These are phyloP conservation scores for Saccopteryx leptura DNA, from an alignment of 2,113 vertebrate genomes.

Conservation along the genomic window DNA sequence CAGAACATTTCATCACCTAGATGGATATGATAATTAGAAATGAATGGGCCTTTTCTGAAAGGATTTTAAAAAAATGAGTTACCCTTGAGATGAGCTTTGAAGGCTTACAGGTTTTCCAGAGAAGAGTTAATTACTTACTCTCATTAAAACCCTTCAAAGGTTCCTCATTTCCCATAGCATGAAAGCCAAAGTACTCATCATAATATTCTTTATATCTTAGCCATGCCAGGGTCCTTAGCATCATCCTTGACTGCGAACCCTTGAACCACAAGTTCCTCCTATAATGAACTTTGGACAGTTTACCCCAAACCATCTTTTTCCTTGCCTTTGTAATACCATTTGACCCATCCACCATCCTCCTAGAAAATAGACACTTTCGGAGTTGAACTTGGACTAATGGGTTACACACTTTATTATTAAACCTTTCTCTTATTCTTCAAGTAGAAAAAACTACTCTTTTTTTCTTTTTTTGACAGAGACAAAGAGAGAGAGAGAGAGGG, in stretches of 20 bases:
- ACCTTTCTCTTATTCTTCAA: background rate
- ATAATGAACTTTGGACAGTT: background rate
- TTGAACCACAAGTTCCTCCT: background rate
- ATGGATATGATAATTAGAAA: background rate
- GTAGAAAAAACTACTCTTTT: background rate
- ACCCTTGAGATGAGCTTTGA: conserved; percentile 29
- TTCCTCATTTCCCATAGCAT: background rate
- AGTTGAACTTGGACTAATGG: background rate
- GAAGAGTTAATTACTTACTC: background rate
- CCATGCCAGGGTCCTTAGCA: background rate
- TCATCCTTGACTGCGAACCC: background rate
- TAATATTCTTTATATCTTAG: conserved; percentile 1
- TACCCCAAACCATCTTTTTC: background rate
- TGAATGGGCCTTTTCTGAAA: background rate
- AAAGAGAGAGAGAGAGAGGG: no score
- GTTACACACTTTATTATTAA: background rate
- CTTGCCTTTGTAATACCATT: background rate
- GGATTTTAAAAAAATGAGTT: conserved; percentile 35
- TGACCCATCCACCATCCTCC: background rate
- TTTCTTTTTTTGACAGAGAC: no score
- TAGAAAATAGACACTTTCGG: background rate
- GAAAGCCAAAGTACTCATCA: background rate
- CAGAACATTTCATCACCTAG: background rate
- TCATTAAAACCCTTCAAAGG: background rate
- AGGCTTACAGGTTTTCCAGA: conserved; percentile 13